Base-by-base conservation (phyloP, 2,113 vertebrate genomes). In the Antigone vipio region DNA sequence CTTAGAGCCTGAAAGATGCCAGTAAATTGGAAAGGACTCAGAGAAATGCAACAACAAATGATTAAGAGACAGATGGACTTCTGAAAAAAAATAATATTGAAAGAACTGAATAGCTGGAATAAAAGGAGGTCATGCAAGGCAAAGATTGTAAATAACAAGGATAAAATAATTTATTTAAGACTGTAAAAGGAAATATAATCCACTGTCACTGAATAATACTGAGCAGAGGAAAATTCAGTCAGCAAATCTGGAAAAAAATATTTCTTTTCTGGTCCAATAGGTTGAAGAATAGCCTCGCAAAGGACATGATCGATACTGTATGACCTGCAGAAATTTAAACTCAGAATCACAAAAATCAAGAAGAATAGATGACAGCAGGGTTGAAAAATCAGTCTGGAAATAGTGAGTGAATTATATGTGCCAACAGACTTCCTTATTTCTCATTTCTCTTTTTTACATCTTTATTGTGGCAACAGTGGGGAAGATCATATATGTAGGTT, bases 41-140 rank as follows among this genome's bases (percentile, higher is more conserved):
- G 60, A 80, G 15, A 92, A 91, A 83, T 35, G 24, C 30, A 93
- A 50, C 44, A 81, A 67, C 18, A 84, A 87, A 88, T 87, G 32
- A 94, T 95, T 95, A 74, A 84, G 67, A 88, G 92, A 75, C 94
- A 96, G 91, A 95, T 91, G 89, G 91, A 67, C 29, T 83, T 40
- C 88, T 20, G 5, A 42, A 75, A 95, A 82, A 87, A 82, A 59
- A 44, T 38, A 6, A 74, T 17, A 90, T 69, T 84, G 69, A 73
- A 91, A 83, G 16, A 84, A 58, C 24, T 30, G 64, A 85, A 92
- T 71, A 76, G 58, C 5, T 71, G 44, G 50, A 52, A 82, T 89
- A 73, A 92, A 85, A 94, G 15, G 35, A 92, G 85, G 85, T 92
- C 78, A 74, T 58, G 38, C 40, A 95, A 93, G 91, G 87, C 68